Evolutionary conservation across 2,113 vertebrate species (phyloP), one percentile per base, ranked within the genome.

Genomic region (Setophaga coronata): DNA sequence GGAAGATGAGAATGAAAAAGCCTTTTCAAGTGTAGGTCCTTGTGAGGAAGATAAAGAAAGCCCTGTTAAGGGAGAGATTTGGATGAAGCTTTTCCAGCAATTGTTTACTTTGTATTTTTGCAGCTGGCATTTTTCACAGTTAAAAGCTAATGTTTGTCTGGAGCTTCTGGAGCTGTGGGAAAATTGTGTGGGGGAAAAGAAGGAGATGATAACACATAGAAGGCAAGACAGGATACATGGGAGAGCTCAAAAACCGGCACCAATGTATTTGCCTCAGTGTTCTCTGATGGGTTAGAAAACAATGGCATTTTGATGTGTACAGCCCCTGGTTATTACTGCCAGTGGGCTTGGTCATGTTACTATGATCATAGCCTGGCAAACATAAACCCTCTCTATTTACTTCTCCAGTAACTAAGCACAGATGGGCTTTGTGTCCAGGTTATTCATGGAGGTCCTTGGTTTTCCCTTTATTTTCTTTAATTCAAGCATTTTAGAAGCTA

Each of bases 31-130:
- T 62, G 64, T 18, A 69, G 51, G 69, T 50, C 69, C 87, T 94
- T 86, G 58, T 57, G 57, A 94, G 81, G 45, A 61, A 94, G 73
- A 87, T 91, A 94, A 94, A 94, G 81, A 29, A 92, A 95, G 33
- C n/a, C 50, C 78, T 87, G 78, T 58, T 90, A 82, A 85, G 58
- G 76, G 58, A 94, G 45, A 91, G 66, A 87, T 88, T 95, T 91
- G 85, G 91, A 85, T 71, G 67, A 94, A 94, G 78, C 74, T 88
- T 93, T 93, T 90, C 67, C 66, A 96, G 67, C 71, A 90, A 88
- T 74, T 96, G 84, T 96, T 96, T 92, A 77, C 60, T 94, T 80
- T 72, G 74, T 83, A 90, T 69, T 95, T 95, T 90, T 94, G 74
- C 92, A 96, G 93, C 85, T 90, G 85, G 73, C 42, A 85, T 95